Evolutionary conservation across 2,888 invertebrate species (phyloP), one percentile per base, ranked within the genome.

Genomic region (Gastracanthus pulcherrimus): DNA sequence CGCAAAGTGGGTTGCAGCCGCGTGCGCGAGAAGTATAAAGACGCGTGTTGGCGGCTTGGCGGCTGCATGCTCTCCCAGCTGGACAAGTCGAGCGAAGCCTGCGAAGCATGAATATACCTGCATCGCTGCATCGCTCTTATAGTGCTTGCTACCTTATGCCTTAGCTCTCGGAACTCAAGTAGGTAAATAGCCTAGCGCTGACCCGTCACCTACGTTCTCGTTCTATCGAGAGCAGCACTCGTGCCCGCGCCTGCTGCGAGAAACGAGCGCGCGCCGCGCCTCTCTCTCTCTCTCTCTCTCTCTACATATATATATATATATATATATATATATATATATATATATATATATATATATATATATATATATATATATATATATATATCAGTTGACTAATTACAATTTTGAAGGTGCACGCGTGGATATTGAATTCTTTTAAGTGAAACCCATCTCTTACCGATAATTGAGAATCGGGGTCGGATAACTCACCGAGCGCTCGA

Each of bases 181-280:
- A 90, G 91, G 91, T 91, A 90, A 91, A 90, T 90, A 91, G 90
- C 91, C 88, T 91, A 90, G 89, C 89, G 89, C 87, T 91, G 90
- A 90, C 91, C 91, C 90, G 90, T 90, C 91, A 90, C 91, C 90
- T 90, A 90, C 86, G 90, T 90, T 91, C 91, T 90, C 90, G 90
- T 91, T 91, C 89, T 90, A 91, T 91, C 89, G 91, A 86, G 91
- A 90, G 90, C 91, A 90, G 45, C 66, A 64, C 74, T 76, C 79
- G 67, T 16, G 60, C 9, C 34, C 45, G 16, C 55, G 55, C 26
- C n/a, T n/a, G n/a, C n/a, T n/a, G n/a, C n/a, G 87, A 86, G 86
- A 87, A 87, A 86, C 85, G 85, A 85, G 84, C 85, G n/a, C n/a
- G 85, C 75, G 75, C 19, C n/a, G n/a, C n/a, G n/a, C n/a, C n/a